These are phyloP conservation scores for Grantiella picta DNA, from an alignment of 2,113 vertebrate species.

Conservation along the genomic window DNA sequence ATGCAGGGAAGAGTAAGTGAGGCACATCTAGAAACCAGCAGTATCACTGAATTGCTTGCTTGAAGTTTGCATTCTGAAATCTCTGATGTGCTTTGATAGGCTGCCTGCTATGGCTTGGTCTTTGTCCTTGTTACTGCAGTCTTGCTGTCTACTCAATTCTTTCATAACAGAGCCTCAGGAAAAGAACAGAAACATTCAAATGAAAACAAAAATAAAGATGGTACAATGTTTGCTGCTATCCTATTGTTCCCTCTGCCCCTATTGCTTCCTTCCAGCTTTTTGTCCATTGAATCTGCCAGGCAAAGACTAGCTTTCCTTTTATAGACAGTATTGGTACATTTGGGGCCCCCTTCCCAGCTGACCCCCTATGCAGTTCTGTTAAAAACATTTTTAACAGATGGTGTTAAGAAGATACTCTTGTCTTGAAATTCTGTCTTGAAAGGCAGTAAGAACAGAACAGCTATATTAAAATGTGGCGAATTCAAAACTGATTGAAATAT, in stretches of 20 bases:
- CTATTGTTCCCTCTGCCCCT: neutral
- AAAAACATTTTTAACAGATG: neutral
- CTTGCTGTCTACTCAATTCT: neutral
- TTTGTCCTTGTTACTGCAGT: neutral
- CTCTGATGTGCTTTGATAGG: neutral
- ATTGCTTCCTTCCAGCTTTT: neutral
- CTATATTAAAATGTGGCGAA: neutral
- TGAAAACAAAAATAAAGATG: neutral
- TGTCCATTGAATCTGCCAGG: neutral
- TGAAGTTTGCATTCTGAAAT: neutral
- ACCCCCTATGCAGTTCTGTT: neutral
- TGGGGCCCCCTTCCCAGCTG: neutral
- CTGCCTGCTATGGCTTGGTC: neutral
- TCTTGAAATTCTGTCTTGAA: neutral
- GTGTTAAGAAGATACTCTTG: neutral
- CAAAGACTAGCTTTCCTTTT: neutral
- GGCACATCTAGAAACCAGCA: neutral
- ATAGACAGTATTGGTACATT: neutral
- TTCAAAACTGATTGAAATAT: neutral
- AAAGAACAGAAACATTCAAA: neutral
- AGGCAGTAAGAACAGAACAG: neutral
- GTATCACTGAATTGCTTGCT: neutral
- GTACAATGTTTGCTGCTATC: neutral
- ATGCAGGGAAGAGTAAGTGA: neutral
- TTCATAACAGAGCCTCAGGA: constrained; percentile 25